Conservation (phyloP, 2,888 invertebrate species). For the Dusona sp. region DNA sequence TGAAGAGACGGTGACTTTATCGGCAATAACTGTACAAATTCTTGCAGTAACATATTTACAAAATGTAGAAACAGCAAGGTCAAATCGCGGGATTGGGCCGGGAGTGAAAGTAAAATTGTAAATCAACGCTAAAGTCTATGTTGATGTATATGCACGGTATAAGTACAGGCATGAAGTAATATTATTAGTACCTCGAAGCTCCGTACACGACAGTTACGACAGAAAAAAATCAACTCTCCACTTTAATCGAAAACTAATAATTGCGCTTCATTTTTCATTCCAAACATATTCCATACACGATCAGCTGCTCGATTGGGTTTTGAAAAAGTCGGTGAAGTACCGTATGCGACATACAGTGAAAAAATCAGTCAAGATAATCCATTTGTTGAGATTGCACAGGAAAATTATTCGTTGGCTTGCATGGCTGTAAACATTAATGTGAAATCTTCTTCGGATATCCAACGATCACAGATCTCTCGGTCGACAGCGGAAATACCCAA, state of each 20-base stretch:
- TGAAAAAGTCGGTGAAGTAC: conserved; percentile 62
- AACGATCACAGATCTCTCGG: background rate
- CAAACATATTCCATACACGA: background rate
- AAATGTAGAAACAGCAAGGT: conserved; percentile 36
- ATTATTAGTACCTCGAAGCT: conserved; percentile 7
- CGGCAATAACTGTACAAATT: background rate
- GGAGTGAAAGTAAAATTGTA: conserved; percentile 56
- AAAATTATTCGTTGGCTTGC: conserved; percentile 70
- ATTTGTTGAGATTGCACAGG: conserved; percentile 40
- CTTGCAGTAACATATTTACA: background rate
- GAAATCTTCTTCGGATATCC: background rate
- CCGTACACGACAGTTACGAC: background rate
- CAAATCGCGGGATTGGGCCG: conserved; percentile 11
- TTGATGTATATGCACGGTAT: background rate
- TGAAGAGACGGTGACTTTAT: background rate
- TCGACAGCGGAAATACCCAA: background rate
- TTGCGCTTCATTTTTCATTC: background rate
- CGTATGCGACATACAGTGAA: conserved; percentile 50
- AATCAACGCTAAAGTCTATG: conserved; percentile 37
- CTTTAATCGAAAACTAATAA: conserved; percentile 23
- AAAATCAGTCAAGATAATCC: conserved; percentile 10
- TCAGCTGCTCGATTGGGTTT: conserved; percentile 69
- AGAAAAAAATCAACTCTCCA: conserved; percentile 1
- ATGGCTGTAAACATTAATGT: conserved; percentile 54
- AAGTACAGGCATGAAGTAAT: background rate